Evolutionary conservation across 2,888 invertebrate genomes (phyloP).

Genomic region (Melinaea menophilus): DNA sequence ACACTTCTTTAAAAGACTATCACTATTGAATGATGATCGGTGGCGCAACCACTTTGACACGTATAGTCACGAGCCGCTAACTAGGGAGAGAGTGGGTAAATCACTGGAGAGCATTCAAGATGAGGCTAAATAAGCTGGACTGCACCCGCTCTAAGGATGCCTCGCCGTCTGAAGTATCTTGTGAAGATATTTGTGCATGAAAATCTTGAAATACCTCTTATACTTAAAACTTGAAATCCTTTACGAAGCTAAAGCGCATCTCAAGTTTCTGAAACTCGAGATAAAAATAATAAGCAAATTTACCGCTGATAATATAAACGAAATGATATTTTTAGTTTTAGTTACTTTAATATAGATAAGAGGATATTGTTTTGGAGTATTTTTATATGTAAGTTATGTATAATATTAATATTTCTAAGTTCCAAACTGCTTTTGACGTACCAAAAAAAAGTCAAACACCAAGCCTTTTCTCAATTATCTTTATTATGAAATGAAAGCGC

Average conservation of each 20-base stretch:
- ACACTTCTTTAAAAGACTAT: too few species aligned
- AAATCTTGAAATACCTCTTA: background rate
- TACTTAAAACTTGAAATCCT: background rate
- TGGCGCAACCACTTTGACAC: constrained; percentile 27
- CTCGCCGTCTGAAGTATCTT: constrained; percentile 2
- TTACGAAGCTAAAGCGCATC: background rate
- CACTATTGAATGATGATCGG: background rate
- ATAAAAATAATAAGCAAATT: background rate
- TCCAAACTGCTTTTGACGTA: too few species aligned
- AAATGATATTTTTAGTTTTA: too few species aligned
- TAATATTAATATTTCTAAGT: too few species aligned
- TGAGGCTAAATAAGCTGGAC: constrained; percentile 25
- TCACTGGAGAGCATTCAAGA: constrained; percentile 26
- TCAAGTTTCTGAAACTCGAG: background rate
- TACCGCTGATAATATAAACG: too few species aligned
- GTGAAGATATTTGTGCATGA: background rate
- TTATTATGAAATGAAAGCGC: too few species aligned
- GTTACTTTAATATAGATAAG: too few species aligned
- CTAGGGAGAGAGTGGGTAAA: constrained; percentile 29
- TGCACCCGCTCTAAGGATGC: constrained; percentile 19
- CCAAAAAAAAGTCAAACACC: too few species aligned
- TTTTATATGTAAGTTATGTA: too few species aligned
- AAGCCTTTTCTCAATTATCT: too few species aligned
- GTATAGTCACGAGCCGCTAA: constrained; percentile 32
- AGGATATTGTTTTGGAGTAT: too few species aligned